Percentiles rank a stretch among this genome's conserved stretches.
Evolutionary conservation across 2,888 invertebrate species (phyloP).

Genomic region (Mesorhabditis spiculigera): DNA sequence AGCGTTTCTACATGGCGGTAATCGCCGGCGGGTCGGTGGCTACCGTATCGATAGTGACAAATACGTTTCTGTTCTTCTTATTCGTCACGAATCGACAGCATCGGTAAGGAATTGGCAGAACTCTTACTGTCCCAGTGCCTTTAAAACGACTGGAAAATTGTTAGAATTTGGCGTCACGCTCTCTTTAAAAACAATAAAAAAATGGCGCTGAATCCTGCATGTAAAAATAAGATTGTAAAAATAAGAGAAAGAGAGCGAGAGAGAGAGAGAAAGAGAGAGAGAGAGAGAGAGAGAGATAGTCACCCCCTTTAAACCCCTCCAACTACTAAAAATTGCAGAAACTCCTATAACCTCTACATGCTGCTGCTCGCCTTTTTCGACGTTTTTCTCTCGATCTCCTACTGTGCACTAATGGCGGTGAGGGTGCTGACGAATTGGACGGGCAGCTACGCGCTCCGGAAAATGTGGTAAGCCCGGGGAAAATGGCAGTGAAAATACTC

Average conservation of each 20-base stretch:
- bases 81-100: constrained; percentile 38
- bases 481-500: constrained; percentile 2
- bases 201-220: not conserved
- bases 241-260: too few relatives aligned
- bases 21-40: constrained; percentile 29
- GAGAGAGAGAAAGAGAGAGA: too few relatives aligned
- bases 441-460: constrained; percentile 23
- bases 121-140: too few relatives aligned
- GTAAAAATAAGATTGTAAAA: too few relatives aligned
- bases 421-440: constrained; percentile 30
- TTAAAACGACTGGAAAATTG: too few relatives aligned
- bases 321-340: constrained; percentile 22
- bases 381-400: constrained; percentile 37
- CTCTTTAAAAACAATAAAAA: not conserved
- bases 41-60: constrained; percentile 32
- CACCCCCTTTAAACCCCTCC: not conserved
- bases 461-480: constrained; percentile 21
- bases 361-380: constrained; percentile 37
- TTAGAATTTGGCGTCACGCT: too few relatives aligned
- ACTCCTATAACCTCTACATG: constrained; percentile 38
- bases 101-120: constrained; percentile 17
- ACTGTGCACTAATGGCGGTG: constrained; percentile 35
- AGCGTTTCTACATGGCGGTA: constrained; percentile 28
- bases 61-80: constrained; percentile 35
- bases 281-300: too few relatives aligned